These are phyloP conservation scores for Scartelaos histophorus DNA, from an alignment of 2,113 vertebrate species.

Conservation along the genomic window DNA sequence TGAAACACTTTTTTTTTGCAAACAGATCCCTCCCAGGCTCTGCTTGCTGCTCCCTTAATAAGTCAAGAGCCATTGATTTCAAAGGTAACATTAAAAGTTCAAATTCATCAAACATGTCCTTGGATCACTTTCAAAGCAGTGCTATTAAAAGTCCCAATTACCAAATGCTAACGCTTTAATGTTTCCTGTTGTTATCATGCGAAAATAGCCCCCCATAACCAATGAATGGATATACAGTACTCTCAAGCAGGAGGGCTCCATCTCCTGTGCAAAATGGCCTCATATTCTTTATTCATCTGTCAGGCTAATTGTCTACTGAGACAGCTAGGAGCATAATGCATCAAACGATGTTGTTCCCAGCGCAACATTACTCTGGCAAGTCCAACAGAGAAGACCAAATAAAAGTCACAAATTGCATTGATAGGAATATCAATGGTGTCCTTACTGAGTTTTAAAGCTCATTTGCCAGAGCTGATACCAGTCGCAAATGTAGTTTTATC, in stretches of 20 bases:
- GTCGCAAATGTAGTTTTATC: conserved; percentile 37
- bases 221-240: conserved; percentile 55
- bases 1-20: neutral
- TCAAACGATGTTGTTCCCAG: conserved; percentile 44
- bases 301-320: conserved; percentile 66
- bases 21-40: neutral
- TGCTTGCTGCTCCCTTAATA: conserved; percentile 6
- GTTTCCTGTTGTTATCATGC: conserved; percentile 55
- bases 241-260: conserved; percentile 53
- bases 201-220: conserved; percentile 38
- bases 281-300: conserved; percentile 68
- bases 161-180: conserved; percentile 57
- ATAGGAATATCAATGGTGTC: conserved; percentile 52
- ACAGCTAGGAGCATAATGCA: conserved; percentile 60
- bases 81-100: conserved; percentile 32
- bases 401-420: conserved; percentile 52
- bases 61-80: conserved; percentile 5
- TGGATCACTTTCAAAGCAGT: conserved; percentile 52
- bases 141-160: conserved; percentile 60
- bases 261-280: conserved; percentile 65
- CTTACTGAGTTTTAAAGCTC: conserved; percentile 47
- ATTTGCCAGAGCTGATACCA: conserved; percentile 43
- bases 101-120: conserved; percentile 43
- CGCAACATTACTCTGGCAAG: conserved; percentile 51
- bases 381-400: conserved; percentile 50